Evolutionary conservation across 2,113 vertebrate species (phyloP).

Genomic region (Peromyscus maniculatus): DNA sequence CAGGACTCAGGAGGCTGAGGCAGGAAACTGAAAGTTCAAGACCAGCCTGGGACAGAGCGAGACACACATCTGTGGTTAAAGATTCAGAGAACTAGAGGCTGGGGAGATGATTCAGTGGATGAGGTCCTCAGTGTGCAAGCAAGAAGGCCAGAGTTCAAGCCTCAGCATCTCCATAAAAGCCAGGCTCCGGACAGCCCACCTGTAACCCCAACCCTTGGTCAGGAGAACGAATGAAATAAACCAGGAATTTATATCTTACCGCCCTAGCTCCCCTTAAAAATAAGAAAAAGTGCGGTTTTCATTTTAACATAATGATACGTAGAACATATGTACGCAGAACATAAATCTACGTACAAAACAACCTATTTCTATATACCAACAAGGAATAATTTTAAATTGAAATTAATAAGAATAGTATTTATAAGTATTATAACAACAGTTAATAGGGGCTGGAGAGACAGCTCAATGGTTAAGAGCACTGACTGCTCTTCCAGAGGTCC

Average conservation of each 20-base stretch:
- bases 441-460: neutral
- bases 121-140: neutral
- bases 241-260: neutral
- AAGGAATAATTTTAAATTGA: neutral
- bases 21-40: neutral
- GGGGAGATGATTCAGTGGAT: no score
- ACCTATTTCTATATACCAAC: neutral
- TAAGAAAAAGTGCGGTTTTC: neutral
- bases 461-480: no score
- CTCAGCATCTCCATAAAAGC: neutral
- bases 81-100: neutral
- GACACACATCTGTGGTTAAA: neutral
- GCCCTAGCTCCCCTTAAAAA: neutral
- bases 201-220: neutral
- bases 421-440: neutral
- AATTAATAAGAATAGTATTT: conserved; percentile 11
- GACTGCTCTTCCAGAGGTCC: no score
- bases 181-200: no score
- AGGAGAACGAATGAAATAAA: neutral
- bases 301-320: neutral
- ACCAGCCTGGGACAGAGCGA: neutral
- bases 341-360: neutral
- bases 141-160: neutral
- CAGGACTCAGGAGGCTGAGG: neutral
- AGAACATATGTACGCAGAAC: neutral